Evolutionary conservation across 2,797 vertebrate genomes (phyloP), one percentile per base, ranked within the genome.

Genomic region (Gallirallus australis): DNA sequence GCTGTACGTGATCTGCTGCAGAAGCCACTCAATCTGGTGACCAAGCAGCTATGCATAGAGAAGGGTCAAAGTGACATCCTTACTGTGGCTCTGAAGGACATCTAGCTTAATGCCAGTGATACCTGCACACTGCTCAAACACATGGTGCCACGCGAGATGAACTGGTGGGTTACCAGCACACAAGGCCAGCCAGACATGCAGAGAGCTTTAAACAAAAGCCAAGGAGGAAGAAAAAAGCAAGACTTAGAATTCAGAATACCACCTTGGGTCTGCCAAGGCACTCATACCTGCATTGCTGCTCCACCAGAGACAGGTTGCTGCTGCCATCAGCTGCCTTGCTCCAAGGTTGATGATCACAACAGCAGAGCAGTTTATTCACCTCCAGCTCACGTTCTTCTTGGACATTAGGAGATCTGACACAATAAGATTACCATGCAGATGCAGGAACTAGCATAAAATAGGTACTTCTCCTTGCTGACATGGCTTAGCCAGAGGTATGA

Each of bases 251-350:
- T 15, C 45, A 90, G 33, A 57, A 11, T 0, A 3, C 18, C 87
- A 35, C 66, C 17, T 60, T 17, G 3, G 31, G 23, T 30, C 31
- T 6, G 8, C 2, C 28, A n/a, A 60, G 24, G 24, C 69, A 61
- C 11, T n/a, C 91, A 14, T 93, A 95, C 95, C 90, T 93, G 37
- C 48, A 39, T 21, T 24, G 39, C 5, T 24, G 64, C 28, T 69
- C 30, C 45, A 11, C 52, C 45, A 61, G n/a, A 37, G 15, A 16
- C 45, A 7, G 64, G 24, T 16, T 15, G 30, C 50, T 73, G 75
- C 47, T 63, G 7, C 70, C 77, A 28, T 5, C 61, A 45, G 47
- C 50, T 78, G 30, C 54, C 39, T 54, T 50, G 56, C 47, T 78
- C 54, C 69, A 4, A 5, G 40, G 31, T 4, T 54, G 65, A n/a